Conservation (phyloP, 2,797 vertebrate species). For the Pangasius mekongensis region DNA sequence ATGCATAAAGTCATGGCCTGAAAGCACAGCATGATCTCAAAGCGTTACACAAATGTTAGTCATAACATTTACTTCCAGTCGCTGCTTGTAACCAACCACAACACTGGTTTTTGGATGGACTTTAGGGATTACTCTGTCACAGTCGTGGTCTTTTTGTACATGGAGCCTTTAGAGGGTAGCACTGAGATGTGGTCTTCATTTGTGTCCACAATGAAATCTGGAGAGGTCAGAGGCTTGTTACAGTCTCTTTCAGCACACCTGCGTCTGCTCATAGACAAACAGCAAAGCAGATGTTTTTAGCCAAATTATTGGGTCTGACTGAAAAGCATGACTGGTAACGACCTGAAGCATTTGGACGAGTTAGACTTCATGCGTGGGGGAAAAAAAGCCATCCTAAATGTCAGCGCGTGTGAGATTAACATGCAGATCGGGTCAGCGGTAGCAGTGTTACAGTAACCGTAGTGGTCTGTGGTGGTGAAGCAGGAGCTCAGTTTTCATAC, state of each 20-base stretch:
- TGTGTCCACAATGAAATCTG: neutral
- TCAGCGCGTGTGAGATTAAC: no score
- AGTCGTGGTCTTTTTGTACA: neutral
- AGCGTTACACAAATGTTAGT: neutral
- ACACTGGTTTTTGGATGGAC: neutral
- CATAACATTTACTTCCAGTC: neutral
- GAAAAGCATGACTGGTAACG: neutral
- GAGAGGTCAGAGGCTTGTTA: neutral
- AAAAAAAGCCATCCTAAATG: neutral
- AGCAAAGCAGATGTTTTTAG: conserved; percentile 8
- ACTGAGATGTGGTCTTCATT: conserved; percentile 6
- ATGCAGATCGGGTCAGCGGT: neutral
- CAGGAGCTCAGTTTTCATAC: neutral
- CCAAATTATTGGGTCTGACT: neutral
- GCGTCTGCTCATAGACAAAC: neutral
- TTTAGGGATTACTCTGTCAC: neutral
- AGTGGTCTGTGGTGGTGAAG: neutral
- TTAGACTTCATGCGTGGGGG: neutral
- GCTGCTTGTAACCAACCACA: neutral
- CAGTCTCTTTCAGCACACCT: neutral
- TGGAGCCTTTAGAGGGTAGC: neutral
- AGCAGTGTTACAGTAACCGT: neutral
- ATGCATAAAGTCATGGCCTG: neutral
- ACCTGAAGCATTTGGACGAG: neutral
- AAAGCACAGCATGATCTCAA: neutral